Percentiles rank a stretch among this genome's conserved stretches.
phyloP scores from a whole-genome alignment of 2,888 invertebrate species.

The Eupithecia subfuscata region DNA sequence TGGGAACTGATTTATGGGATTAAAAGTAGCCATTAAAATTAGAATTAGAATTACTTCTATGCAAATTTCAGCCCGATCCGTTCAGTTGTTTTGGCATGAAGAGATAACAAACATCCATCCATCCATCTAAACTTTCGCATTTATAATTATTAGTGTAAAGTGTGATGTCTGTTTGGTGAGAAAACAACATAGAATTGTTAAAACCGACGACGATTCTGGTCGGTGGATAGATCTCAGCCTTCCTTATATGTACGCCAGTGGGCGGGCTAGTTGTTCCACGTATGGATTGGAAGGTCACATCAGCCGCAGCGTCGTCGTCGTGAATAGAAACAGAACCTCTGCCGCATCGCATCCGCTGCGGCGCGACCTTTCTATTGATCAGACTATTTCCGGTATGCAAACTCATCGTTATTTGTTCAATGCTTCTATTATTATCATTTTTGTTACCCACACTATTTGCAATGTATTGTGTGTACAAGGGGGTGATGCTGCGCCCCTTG shows the following conservation, averaged over 20 bases:
- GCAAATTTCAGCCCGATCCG: too few species aligned
- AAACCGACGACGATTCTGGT: not conserved
- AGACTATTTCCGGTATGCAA: not conserved
- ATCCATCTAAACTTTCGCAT: too few species aligned
- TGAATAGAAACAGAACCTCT: not conserved
- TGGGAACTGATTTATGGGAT: too few species aligned
- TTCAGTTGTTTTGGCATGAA: too few species aligned
- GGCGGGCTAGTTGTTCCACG: not conserved
- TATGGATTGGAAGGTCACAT: slow-evolving; percentile 2
- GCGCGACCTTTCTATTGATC: slow-evolving; percentile 3
- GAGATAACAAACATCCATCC: too few species aligned
- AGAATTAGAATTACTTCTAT: too few species aligned
- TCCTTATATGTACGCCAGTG: not conserved
- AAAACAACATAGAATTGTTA: not conserved
- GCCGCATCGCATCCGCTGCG: not conserved
- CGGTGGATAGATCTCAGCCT: not conserved
- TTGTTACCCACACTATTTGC: not conserved
- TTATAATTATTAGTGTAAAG: too few species aligned
- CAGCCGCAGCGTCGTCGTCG: not conserved
- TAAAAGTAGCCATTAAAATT: too few species aligned
- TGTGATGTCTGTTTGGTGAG: not conserved
- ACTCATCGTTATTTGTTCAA: slow-evolving; percentile 6
- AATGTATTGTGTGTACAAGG: not conserved
- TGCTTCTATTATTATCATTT: not conserved
- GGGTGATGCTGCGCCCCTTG: too few species aligned